These are phyloP conservation scores for Clarias fuscus DNA, from an alignment of 2,797 vertebrate species.

Conservation along the genomic window DNA sequence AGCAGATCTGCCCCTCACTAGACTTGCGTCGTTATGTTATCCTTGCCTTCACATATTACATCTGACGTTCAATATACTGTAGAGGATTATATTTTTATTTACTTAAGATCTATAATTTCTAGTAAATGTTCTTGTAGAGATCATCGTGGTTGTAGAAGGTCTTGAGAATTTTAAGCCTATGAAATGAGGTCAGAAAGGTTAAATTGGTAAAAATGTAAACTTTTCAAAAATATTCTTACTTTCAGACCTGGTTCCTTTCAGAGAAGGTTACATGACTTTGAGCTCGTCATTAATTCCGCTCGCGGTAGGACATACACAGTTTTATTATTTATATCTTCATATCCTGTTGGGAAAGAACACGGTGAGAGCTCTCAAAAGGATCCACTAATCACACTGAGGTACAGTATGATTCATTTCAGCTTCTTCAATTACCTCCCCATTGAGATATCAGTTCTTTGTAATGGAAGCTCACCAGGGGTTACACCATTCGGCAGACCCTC, in stretches of 20 bases:
- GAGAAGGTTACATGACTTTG: neutral
- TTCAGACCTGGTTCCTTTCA: neutral
- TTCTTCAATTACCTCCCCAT: slow-evolving; percentile 22
- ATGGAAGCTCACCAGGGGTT: neutral
- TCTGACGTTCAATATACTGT: too few relatives aligned
- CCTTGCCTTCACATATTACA: too few relatives aligned
- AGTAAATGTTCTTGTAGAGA: neutral
- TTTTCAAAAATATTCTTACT: neutral
- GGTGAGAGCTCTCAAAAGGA: slow-evolving; percentile 6
- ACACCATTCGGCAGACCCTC: neutral
- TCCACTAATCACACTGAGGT: slow-evolving; percentile 30
- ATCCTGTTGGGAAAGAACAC: neutral
- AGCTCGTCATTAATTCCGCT: slow-evolving; percentile 1
- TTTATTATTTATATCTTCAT: slow-evolving; percentile 22
- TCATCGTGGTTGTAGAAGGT: neutral
- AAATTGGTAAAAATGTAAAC: neutral
- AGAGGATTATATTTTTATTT: too few relatives aligned
- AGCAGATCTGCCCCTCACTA: too few relatives aligned
- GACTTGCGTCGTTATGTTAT: too few relatives aligned
- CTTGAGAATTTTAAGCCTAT: neutral
- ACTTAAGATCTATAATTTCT: neutral
- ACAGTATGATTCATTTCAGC: neutral
- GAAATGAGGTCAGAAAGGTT: neutral
- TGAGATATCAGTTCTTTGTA: slow-evolving; percentile 1
- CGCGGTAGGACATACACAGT: neutral